Percentiles rank a stretch among this genome's conserved stretches.
Evolutionary conservation across 1,140 invertebrate genomes (phyloP).

Genomic region (Amyelois transitella): DNA sequence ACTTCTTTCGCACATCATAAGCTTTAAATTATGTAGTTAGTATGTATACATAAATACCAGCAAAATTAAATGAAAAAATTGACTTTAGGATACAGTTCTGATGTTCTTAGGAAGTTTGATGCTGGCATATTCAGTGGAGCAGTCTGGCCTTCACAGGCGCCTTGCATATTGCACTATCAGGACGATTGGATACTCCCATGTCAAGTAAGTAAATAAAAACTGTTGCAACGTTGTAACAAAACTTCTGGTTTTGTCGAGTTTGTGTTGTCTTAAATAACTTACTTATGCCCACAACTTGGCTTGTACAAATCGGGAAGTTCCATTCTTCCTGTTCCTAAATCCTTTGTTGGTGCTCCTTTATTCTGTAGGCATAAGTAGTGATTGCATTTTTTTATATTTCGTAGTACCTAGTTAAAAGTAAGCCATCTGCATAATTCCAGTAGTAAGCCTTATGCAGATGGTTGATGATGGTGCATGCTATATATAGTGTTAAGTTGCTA

Average conservation of each 20-base stretch:
- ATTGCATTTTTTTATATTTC: no score
- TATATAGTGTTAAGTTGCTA: neutral
- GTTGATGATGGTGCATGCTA: neutral
- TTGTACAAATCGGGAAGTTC: no score
- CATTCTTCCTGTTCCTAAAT: no score
- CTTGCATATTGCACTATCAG: slow-evolving; percentile 77
- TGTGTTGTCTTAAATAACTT: neutral
- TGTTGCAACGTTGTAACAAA: neutral
- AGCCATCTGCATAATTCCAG: neutral
- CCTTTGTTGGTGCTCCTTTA: no score
- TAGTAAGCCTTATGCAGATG: neutral
- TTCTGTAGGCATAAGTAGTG: no score
- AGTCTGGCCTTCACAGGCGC: slow-evolving; percentile 78
- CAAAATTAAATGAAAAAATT: slow-evolving; percentile 6
- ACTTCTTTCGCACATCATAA: neutral
- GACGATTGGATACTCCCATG: slow-evolving; percentile 73
- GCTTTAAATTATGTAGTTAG: neutral
- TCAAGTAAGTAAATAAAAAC: slow-evolving; percentile 31
- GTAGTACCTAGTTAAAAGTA: neutral
- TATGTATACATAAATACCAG: neutral
- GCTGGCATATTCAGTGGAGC: slow-evolving; percentile 79
- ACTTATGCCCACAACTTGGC: neutral
- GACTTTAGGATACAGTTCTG: slow-evolving; percentile 72
- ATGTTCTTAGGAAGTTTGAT: slow-evolving; percentile 77
- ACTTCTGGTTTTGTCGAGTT: no score